Evolutionary conservation across 2,113 vertebrate genomes (phyloP).

Genomic region (Entelurus aequoreus): DNA sequence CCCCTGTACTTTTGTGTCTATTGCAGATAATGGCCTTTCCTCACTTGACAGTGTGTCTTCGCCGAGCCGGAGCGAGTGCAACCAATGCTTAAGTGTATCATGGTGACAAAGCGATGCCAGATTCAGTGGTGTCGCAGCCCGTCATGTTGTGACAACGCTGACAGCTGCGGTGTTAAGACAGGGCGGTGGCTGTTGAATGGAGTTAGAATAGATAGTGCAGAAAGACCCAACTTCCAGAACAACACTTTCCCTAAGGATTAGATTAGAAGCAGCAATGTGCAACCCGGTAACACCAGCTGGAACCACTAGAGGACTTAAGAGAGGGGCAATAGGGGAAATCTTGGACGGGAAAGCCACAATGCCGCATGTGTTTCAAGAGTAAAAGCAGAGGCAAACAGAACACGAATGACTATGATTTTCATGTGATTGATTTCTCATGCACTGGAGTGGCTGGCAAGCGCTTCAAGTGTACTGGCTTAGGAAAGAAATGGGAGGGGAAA

Average conservation of each 20-base stretch:
- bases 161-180: conserved; percentile 65
- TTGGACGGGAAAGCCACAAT: conserved; percentile 48
- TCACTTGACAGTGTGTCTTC: conserved; percentile 67
- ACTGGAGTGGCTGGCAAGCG: conserved; percentile 42
- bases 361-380: conserved; percentile 48
- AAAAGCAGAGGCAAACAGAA: conserved; percentile 51
- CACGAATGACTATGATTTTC: conserved; percentile 60
- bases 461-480: conserved; percentile 44
- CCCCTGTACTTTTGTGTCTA: conserved; percentile 68
- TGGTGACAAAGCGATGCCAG: conserved; percentile 68
- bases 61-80: conserved; percentile 54
- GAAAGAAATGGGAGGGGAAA: conserved; percentile 37
- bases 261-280: conserved; percentile 36
- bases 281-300: conserved; percentile 63
- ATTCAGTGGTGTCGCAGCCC: conserved; percentile 66
- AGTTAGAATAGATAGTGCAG: conserved; percentile 56
- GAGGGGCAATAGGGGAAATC: conserved; percentile 52
- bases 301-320: conserved; percentile 55
- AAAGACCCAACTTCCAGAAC: conserved; percentile 64
- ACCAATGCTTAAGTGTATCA: conserved; percentile 69
- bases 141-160: conserved; percentile 67
- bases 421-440: conserved; percentile 47
- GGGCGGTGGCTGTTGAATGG: conserved; percentile 52
- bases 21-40: conserved; percentile 72
- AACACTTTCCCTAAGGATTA: conserved; percentile 54